Percentiles rank a stretch among this genome's conserved stretches.
Evolutionary conservation across 2,113 vertebrate species (phyloP).

Genomic region (Grantiella picta): DNA sequence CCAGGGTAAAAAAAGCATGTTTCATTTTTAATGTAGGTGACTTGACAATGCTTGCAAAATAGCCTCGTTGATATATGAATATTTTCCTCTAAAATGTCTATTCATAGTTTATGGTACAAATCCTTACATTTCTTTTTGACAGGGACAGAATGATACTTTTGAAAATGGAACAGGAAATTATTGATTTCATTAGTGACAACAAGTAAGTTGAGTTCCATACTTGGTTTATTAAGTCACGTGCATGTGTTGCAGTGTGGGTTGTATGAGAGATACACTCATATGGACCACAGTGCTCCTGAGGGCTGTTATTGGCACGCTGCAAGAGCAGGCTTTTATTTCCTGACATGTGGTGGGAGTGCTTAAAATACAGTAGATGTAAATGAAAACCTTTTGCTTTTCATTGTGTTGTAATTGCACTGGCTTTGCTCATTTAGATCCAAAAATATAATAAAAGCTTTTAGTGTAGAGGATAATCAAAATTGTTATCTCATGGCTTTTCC

Average conservation of each 20-base stretch:
- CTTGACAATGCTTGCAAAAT: accelerated
- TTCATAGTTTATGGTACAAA: neutral
- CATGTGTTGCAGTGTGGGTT: accelerated
- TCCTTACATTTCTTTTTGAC: constrained; percentile 50
- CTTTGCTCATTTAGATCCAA: neutral
- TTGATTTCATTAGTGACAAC: constrained; percentile 91
- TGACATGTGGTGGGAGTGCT: neutral
- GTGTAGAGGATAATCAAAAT: neutral
- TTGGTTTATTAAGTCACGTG: neutral
- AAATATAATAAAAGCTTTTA: constrained; percentile 15
- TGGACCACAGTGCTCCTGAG: neutral
- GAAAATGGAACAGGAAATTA: constrained; percentile 96
- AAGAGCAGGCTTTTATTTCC: neutral
- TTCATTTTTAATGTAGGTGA: neutral
- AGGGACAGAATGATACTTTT: constrained; percentile 94
- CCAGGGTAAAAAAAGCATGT: neutral
- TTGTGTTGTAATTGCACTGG: constrained; percentile 15
- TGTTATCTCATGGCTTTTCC: neutral
- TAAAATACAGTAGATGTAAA: neutral
- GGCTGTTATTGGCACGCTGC: neutral
- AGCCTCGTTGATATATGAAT: neutral
- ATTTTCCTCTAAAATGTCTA: neutral
- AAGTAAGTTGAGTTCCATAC: constrained; percentile 72
- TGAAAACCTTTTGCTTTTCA: constrained; percentile 10
- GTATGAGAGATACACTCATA: accelerated